Evolutionary conservation across 2,888 invertebrate genomes (phyloP).

Genomic region (Bellardia pandia): DNA sequence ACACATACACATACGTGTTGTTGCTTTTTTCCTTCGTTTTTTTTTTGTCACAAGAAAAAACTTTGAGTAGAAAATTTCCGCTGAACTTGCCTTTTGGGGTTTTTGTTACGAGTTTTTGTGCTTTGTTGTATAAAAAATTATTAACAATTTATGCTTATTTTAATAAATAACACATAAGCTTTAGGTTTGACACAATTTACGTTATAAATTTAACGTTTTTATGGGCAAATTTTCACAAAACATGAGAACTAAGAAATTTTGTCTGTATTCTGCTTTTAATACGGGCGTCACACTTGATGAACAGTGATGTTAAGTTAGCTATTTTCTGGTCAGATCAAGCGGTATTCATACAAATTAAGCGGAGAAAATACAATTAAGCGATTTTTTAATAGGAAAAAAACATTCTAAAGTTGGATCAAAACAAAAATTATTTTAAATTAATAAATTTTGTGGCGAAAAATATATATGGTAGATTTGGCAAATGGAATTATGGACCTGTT

Average conservation of each 20-base stretch:
- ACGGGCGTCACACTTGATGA: slow-evolving; percentile 72
- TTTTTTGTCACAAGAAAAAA: slow-evolving; percentile 58
- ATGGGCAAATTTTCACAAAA: slow-evolving; percentile 64
- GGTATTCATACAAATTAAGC: too few species aligned
- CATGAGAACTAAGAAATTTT: slow-evolving; percentile 62
- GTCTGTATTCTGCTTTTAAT: slow-evolving; percentile 70
- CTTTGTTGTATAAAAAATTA: slow-evolving; percentile 51
- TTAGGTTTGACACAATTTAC: slow-evolving; percentile 50
- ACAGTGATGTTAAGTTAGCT: not conserved
- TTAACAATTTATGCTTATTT: slow-evolving; percentile 60
- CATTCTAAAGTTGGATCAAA: too few species aligned
- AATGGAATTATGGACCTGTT: too few species aligned
- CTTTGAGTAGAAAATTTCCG: slow-evolving; percentile 59
- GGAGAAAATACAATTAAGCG: too few species aligned
- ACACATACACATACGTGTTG: slow-evolving; percentile 48
- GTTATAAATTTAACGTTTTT: slow-evolving; percentile 62
- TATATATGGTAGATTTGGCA: too few species aligned
- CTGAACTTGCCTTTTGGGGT: slow-evolving; percentile 69
- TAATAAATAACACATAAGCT: slow-evolving; percentile 50
- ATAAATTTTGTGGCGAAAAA: too few species aligned
- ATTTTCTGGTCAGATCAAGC: too few species aligned
- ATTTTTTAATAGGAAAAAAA: too few species aligned
- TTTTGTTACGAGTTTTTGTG: slow-evolving; percentile 61
- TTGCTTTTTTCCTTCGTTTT: slow-evolving; percentile 23
- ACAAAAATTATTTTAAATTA: too few species aligned